Evolutionary conservation across 2,113 vertebrate species (phyloP), one percentile per base, ranked within the genome.

Genomic region (Rhinopomastus cyanomelas): DNA sequence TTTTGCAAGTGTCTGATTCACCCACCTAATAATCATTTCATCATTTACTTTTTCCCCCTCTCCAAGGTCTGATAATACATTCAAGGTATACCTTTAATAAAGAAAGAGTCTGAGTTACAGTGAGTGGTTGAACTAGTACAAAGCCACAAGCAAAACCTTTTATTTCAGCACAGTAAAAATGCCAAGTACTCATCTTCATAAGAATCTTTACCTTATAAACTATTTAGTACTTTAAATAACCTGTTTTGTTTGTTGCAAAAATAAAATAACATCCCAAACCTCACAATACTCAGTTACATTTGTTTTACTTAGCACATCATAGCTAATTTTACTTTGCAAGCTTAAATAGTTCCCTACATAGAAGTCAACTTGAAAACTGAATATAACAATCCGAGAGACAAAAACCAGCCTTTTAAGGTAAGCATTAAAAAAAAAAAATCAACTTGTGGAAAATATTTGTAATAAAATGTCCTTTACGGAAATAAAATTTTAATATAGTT

Each of bases 21-120:
- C 98, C 99, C 99, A 99, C 75, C 97, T 96, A 88, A 99, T 98
- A 92, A 99, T 99, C 87, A 98, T 94, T 42, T 98, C 98, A 97
- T 99, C 99, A 76, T 95, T 98, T 65, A 99, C 97, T 97, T 98
- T 99, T 88, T 98, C 98, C 11, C 99, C 98, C 7, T 98, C 98
- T 82, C 99, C 99, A 89, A 99, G 97, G 92, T 99, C 98, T 11
- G 98, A 99, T 22, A 99, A 93, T 57, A 99, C 98, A 64, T 97
- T 98, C 95, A 99, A 52, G 64, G 99, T 99, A 91, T 99, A 99
- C 96, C 99, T 99, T 93, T 66, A 95, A 82, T 16, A 83, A 52
- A 94, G 44, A 12, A 93, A 27, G 25, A 85, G 21, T 37, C 82
- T 56, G 44, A 88, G 57, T 76, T 53, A 73, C 76, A 85, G 27